These are phyloP conservation scores for Drosophila simulans DNA, from an alignment of 1,140 invertebrate genomes.

Conservation along the genomic window DNA sequence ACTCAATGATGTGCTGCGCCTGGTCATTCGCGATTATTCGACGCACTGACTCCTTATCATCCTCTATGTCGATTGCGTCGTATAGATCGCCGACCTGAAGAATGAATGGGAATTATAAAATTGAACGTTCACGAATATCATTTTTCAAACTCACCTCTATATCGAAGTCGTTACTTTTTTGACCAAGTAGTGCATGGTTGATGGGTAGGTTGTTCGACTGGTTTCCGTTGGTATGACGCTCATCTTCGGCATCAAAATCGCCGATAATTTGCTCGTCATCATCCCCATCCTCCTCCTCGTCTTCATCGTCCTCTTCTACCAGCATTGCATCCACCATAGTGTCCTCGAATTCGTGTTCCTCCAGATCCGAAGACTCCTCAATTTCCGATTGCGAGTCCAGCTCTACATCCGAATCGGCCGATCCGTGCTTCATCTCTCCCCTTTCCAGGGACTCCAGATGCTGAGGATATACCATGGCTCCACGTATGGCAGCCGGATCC, in stretches of 20 bases:
- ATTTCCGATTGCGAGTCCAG: slow-evolving; percentile 86
- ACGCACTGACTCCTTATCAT: slow-evolving; percentile 85
- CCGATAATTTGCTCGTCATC: slow-evolving; percentile 48
- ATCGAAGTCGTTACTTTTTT: slow-evolving; percentile 70
- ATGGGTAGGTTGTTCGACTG: slow-evolving; percentile 53
- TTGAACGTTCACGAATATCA: too few species aligned
- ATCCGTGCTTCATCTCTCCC: slow-evolving; percentile 93
- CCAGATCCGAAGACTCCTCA: slow-evolving; percentile 85
- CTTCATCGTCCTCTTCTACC: slow-evolving; percentile 74
- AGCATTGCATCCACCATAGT: slow-evolving; percentile 80
- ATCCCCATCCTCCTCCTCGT: slow-evolving; percentile 67
- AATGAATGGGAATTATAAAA: not conserved
- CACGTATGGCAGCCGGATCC: slow-evolving; percentile 93
- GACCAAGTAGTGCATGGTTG: slow-evolving; percentile 45
- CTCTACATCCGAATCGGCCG: slow-evolving; percentile 85
- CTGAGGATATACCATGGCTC: slow-evolving; percentile 96
- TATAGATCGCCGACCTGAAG: slow-evolving; percentile 84
- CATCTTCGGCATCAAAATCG: slow-evolving; percentile 52
- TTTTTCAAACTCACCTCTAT: slow-evolving; percentile 70
- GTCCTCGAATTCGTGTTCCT: slow-evolving; percentile 85
- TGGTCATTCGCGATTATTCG: slow-evolving; percentile 74
- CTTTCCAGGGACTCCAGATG: slow-evolving; percentile 92
- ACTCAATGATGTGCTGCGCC: slow-evolving; percentile 65
- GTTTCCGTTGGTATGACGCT: slow-evolving; percentile 4
- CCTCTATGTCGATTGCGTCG: slow-evolving; percentile 86